A percentile compares a stretch with the other conserved stretches of the same genome.
These are phyloP conservation scores for Pteronotus mesoamericanus DNA, from an alignment of 2,797 vertebrate genomes.

Conservation along the genomic window DNA sequence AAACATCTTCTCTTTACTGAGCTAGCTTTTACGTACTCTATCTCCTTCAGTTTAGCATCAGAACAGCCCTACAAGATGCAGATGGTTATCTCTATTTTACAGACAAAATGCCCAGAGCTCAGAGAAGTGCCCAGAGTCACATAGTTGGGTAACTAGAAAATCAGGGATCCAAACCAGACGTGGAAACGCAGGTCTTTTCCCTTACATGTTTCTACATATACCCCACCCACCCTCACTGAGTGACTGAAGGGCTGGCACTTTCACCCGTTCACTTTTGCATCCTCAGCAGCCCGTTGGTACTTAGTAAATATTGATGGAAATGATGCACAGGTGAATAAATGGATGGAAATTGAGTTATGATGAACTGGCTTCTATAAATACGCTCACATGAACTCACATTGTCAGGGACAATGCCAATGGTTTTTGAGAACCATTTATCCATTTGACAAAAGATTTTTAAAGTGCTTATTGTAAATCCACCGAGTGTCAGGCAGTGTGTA, in stretches of 20 bases:
- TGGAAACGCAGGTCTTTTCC: background rate
- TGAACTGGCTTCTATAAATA: constrained; percentile 34
- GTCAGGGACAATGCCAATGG: background rate
- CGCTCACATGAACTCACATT: background rate
- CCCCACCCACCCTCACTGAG: fast-evolving
- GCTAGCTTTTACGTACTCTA: background rate
- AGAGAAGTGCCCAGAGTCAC: background rate
- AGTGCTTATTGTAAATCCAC: background rate
- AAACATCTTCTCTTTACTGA: background rate
- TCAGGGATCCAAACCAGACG: background rate
- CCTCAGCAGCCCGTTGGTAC: constrained; percentile 6
- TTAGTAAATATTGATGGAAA: constrained; percentile 47
- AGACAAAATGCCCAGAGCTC: background rate
- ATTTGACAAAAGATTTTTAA: background rate
- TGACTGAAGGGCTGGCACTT: background rate
- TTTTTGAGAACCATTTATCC: background rate
- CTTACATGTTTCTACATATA: fast-evolving
- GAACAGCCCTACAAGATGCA: background rate
- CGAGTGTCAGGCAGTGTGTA: too few relatives aligned
- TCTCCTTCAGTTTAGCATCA: background rate
- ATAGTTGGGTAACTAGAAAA: background rate
- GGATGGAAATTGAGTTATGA: background rate
- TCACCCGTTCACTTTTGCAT: background rate
- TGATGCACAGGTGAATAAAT: constrained; percentile 2
- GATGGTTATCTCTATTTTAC: background rate